Conservation (phyloP, 2,888 invertebrate species). For the Liopterus haemorrhoidalis region DNA sequence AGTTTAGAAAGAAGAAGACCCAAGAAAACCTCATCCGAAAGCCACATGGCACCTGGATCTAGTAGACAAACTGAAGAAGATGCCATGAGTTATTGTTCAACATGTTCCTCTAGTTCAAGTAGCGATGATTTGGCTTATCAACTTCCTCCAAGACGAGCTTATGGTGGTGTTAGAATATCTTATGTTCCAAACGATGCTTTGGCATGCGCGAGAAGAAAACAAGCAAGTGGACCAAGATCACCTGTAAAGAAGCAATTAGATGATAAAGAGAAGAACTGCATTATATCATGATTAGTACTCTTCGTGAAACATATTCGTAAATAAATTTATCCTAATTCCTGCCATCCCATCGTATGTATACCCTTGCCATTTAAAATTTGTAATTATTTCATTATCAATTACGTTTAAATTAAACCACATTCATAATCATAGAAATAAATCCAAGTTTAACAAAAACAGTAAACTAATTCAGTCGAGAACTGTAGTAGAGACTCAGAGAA, state of each 20-base stretch:
- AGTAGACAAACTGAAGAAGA: constrained; percentile 49
- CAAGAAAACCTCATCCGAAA: constrained; percentile 41
- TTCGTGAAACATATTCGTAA: constrained; percentile 31
- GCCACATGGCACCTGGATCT: constrained; percentile 36
- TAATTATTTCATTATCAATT: no score
- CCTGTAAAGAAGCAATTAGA: constrained; percentile 42
- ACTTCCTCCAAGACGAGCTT: constrained; percentile 73
- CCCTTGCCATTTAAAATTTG: no score
- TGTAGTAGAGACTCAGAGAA: no score
- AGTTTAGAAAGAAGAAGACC: constrained; percentile 39
- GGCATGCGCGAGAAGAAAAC: constrained; percentile 69
- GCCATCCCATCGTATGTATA: no score
- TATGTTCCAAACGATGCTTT: constrained; percentile 90
- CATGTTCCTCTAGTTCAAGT: constrained; percentile 79
- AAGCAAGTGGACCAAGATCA: constrained; percentile 45
- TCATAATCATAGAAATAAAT: no score
- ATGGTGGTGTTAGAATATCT: constrained; percentile 83
- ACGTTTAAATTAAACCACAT: no score
- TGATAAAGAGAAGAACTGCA: constrained; percentile 75
- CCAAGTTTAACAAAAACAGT: no score
- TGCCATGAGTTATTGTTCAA: constrained; percentile 78
- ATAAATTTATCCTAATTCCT: no score
- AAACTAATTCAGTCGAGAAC: no score
- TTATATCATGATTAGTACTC: constrained; percentile 83
- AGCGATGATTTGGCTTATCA: constrained; percentile 85